Conservation (phyloP, 2,113 vertebrate species). For the Cranoglanis bouderius region DNA sequence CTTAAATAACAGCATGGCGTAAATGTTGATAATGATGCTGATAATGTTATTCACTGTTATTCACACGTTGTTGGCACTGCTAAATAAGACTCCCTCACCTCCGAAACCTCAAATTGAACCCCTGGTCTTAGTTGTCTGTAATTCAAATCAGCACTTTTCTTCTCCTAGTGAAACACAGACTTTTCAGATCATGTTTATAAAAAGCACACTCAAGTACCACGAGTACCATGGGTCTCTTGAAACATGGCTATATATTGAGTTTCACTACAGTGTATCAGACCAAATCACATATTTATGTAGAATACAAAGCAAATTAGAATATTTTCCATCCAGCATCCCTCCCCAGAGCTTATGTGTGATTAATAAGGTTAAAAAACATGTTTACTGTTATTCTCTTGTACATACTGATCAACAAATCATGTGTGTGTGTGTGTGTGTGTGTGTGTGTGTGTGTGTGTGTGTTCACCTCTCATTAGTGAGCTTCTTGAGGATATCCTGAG, state of each 20-base stretch:
- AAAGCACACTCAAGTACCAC: not conserved
- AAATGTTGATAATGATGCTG: not conserved
- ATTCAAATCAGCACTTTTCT: not conserved
- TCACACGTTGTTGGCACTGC: not conserved
- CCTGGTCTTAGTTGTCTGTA: not conserved
- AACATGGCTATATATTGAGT: not conserved
- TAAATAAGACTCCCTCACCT: not conserved
- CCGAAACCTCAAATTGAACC: not conserved
- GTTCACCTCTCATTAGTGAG: constrained; percentile 51
- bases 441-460: not conserved
- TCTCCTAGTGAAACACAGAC: not conserved
- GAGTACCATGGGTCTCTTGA: not conserved
- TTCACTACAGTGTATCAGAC: not conserved
- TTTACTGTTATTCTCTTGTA: not conserved
- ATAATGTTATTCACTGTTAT: not conserved
- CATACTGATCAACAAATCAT: not conserved
- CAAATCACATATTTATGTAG: not conserved
- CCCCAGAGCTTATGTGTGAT: not conserved
- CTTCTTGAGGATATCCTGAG: constrained; percentile 54
- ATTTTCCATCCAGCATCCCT: not conserved
- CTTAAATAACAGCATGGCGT: not conserved
- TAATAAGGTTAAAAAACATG: not conserved
- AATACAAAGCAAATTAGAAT: not conserved
- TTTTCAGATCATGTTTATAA: not conserved
- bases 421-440: not conserved